These are phyloP conservation scores for Zoanthus solanderi DNA, from an alignment of 92 coral and sea anemone species.

Conservation along the genomic window DNA sequence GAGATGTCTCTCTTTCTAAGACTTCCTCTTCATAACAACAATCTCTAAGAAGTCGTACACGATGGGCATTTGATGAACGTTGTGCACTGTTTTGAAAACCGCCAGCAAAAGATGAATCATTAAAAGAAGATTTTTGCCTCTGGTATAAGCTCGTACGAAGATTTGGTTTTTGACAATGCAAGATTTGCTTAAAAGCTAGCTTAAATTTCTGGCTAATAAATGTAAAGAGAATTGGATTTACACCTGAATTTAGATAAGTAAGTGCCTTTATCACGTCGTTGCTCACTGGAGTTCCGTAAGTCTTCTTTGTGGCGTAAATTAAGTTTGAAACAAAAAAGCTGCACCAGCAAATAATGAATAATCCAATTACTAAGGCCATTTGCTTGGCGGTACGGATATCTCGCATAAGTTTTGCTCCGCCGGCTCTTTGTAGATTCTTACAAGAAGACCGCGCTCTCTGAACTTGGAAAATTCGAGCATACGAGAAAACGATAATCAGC, in stretches of 20 bases:
- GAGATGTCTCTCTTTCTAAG: slow-evolving; percentile 39
- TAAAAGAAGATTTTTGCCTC: slow-evolving; percentile 11
- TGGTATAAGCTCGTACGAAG: slow-evolving; percentile 27
- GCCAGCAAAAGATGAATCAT: background rate
- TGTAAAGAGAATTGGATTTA: slow-evolving; percentile 89
- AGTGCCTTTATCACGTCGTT: slow-evolving; percentile 83
- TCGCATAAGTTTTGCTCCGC: slow-evolving; percentile 79
- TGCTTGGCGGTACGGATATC: slow-evolving; percentile 94
- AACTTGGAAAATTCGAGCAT: slow-evolving; percentile 81
- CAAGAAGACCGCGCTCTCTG: slow-evolving; percentile 73
- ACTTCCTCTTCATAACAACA: slow-evolving; percentile 15
- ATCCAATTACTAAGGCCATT: slow-evolving; percentile 88
- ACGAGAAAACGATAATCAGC: slow-evolving; percentile 81
- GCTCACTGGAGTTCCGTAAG: slow-evolving; percentile 54
- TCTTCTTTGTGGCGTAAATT: slow-evolving; percentile 62
- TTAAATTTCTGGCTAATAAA: slow-evolving; percentile 92
- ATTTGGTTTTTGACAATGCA: slow-evolving; percentile 77
- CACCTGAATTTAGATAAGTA: slow-evolving; percentile 93
- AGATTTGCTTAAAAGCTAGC: slow-evolving; percentile 77
- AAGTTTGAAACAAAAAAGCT: slow-evolving; percentile 89
- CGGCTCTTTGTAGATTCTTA: slow-evolving; percentile 64
- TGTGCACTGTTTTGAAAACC: background rate
- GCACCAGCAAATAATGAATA: slow-evolving; percentile 91
- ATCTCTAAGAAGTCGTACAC: slow-evolving; percentile 22
- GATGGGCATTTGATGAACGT: background rate